Conservation (phyloP, 1,140 invertebrate genomes). For the Papilio dardanus region DNA sequence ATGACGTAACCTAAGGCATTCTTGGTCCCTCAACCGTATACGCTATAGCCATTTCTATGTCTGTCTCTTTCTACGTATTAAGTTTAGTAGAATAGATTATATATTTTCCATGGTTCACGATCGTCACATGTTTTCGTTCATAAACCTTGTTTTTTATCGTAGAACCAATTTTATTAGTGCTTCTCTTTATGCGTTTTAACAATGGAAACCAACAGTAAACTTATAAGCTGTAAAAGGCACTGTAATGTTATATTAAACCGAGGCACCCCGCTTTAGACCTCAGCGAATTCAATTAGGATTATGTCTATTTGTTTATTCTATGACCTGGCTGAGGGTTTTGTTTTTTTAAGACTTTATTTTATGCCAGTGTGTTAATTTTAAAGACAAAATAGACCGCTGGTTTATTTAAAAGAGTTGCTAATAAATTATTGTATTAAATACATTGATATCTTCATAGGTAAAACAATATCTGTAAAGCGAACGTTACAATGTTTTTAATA, state of each 20-base stretch:
- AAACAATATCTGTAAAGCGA: background rate
- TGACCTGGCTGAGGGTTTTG: constrained; percentile 11
- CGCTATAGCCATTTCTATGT: too few species aligned
- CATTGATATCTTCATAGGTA: background rate
- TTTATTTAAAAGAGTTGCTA: background rate
- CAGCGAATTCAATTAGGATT: constrained; percentile 32
- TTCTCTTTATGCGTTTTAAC: background rate
- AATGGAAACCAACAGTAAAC: background rate
- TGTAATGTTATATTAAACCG: constrained; percentile 8
- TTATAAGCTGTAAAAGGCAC: background rate
- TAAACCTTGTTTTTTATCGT: background rate
- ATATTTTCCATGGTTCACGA: background rate
- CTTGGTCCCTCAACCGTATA: too few species aligned
- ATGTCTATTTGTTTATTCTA: constrained; percentile 31
- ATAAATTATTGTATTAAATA: background rate
- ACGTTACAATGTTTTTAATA: too few species aligned
- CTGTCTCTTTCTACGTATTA: too few species aligned
- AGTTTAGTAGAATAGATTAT: background rate
- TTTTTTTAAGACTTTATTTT: constrained; percentile 26
- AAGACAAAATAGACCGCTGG: background rate
- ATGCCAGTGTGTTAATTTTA: background rate
- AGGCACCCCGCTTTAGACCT: constrained; percentile 5
- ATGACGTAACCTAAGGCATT: too few species aligned
- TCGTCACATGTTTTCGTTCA: too few species aligned
- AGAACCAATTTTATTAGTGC: background rate